phyloP scores from a whole-genome alignment of 2,797 vertebrate genomes.

The Pangasius djambal region DNA sequence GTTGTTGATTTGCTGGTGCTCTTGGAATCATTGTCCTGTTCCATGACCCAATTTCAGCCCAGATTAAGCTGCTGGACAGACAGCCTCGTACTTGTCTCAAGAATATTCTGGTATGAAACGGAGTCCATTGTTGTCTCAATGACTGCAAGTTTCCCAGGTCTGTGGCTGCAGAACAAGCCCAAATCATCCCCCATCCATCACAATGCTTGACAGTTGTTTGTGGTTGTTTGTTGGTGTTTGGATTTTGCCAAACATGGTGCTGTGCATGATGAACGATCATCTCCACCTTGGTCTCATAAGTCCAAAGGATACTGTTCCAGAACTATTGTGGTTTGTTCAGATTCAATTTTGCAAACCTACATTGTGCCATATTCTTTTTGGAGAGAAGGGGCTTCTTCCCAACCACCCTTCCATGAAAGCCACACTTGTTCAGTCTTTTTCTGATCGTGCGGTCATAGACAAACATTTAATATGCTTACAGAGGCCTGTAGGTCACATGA shows the following conservation, averaged over 20 bases:
- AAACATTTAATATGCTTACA: too few relatives aligned
- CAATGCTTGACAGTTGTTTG: too few relatives aligned
- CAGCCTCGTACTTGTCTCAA: not conserved
- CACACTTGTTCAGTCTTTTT: not conserved
- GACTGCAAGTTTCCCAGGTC: not conserved
- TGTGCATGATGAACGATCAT: too few relatives aligned
- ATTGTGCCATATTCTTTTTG: not conserved
- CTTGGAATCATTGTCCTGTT: not conserved
- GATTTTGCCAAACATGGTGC: too few relatives aligned
- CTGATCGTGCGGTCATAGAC: not conserved
- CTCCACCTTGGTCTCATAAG: too few relatives aligned
- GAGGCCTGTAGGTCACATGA: not conserved
- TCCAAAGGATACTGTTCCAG: too few relatives aligned
- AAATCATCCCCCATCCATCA: too few relatives aligned
- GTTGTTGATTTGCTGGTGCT: too few relatives aligned
- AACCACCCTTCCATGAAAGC: not conserved
- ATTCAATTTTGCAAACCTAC: too few relatives aligned
- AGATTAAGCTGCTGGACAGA: not conserved
- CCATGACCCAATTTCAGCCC: not conserved
- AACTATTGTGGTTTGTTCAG: too few relatives aligned
- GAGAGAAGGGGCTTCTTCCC: not conserved
- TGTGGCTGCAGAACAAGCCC: not conserved
- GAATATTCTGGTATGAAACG: too few relatives aligned
- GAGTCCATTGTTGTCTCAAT: not conserved
- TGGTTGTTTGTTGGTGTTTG: too few relatives aligned